Percentiles rank a stretch among this genome's conserved stretches.
These are phyloP conservation scores for Euproctis similis DNA, from an alignment of 2,888 invertebrate species.

Conservation along the genomic window DNA sequence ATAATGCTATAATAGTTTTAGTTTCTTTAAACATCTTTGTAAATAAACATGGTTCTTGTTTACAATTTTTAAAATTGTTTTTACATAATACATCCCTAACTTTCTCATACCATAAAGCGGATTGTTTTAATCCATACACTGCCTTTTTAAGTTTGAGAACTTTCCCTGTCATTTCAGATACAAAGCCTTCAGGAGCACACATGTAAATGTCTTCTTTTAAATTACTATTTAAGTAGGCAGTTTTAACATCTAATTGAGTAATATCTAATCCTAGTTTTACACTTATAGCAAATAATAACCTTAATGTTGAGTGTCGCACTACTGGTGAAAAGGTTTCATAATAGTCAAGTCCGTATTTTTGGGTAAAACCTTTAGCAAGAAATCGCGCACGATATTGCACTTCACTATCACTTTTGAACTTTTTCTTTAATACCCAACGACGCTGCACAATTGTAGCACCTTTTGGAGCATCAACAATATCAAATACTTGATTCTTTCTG, in stretches of 20 bases:
- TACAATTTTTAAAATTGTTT: too few relatives aligned
- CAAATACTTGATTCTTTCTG: conserved; percentile 2
- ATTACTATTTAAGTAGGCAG: conserved; percentile 11
- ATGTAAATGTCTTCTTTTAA: conserved; percentile 11
- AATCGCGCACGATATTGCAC: conserved; percentile 11
- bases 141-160: too few relatives aligned
- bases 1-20: too few relatives aligned
- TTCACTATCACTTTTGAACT: conserved; percentile 7
- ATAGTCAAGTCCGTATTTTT: conserved; percentile 9
- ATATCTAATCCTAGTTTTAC: conserved; percentile 6
- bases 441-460: conserved; percentile 1
- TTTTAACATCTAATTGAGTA: conserved; percentile 11
- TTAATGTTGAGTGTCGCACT: conserved; percentile 12
- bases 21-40: too few relatives aligned
- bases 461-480: background rate
- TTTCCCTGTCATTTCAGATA: too few relatives aligned
- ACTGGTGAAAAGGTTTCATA: conserved; percentile 9
- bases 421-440: conserved; percentile 10
- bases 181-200: conserved; percentile 7
- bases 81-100: too few relatives aligned
- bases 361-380: conserved; percentile 11
- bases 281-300: conserved; percentile 10
- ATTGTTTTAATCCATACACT: too few relatives aligned
- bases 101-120: too few relatives aligned
- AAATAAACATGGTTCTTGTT: too few relatives aligned